phyloP scores from a whole-genome alignment of 2,888 invertebrate genomes.

The Perdita meconis region DNA sequence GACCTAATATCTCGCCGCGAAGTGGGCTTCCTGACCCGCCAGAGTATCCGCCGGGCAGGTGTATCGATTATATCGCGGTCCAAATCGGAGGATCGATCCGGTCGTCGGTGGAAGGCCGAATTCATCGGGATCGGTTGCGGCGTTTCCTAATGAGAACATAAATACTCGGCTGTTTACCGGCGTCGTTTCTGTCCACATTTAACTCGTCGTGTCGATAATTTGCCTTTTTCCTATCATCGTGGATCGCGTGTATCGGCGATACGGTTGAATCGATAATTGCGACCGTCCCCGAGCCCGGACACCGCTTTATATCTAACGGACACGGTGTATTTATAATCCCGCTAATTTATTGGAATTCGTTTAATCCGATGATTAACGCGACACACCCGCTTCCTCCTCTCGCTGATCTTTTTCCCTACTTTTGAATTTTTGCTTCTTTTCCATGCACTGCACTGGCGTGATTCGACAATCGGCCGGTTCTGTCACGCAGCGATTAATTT shows the following conservation, averaged over 20 bases:
- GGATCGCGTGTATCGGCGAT: conserved; percentile 12
- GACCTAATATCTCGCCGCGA: conserved; percentile 47
- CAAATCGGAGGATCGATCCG: conserved; percentile 46
- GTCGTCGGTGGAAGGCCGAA: conserved; percentile 14
- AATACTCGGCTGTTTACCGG: conserved; percentile 44
- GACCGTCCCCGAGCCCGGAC: not conserved
- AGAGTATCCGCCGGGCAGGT: not conserved
- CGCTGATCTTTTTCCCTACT: not conserved
- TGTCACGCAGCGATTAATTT: conserved; percentile 18
- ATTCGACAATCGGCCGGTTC: conserved; percentile 18
- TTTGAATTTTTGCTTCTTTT: not conserved
- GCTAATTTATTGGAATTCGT: conserved; percentile 54
- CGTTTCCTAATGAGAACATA: conserved; percentile 65
- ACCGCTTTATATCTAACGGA: conserved; percentile 10
- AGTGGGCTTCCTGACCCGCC: conserved; percentile 32
- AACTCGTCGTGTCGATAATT: conserved; percentile 26
- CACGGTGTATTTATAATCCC: conserved; percentile 38
- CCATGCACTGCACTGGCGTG: conserved; percentile 8
- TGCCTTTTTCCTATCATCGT: conserved; percentile 41
- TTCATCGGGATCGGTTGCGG: conserved; percentile 45
- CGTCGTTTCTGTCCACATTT: conserved; percentile 28
- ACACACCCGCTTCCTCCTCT: not conserved
- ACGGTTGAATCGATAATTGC: conserved; percentile 18
- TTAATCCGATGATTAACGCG: conserved; percentile 43
- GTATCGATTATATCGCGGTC: conserved; percentile 26